phyloP scores from a whole-genome alignment of 2,888 invertebrate species.

The Hirtodrosophila histrioides region DNA sequence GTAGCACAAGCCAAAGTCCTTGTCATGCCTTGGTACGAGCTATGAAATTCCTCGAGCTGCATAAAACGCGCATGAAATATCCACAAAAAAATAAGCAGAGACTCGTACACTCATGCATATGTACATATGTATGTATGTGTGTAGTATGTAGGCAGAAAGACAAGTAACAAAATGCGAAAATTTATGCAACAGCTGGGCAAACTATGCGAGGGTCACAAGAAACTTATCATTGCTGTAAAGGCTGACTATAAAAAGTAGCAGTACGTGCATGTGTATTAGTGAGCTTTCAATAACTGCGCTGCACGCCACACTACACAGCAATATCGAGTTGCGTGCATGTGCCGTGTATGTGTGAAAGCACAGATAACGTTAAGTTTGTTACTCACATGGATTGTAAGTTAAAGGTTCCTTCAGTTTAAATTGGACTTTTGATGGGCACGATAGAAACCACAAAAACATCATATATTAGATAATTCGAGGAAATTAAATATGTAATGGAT shows the following conservation, averaged over 20 bases:
- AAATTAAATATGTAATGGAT: too few species aligned
- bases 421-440: too few species aligned
- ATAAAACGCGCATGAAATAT: conserved; percentile 65
- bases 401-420: too few species aligned
- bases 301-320: neutral
- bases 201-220: conserved; percentile 52
- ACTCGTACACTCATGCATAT: conserved; percentile 3
- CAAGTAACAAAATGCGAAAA: conserved; percentile 64
- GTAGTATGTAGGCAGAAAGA: conserved; percentile 14
- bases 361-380: too few species aligned
- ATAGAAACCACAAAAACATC: too few species aligned
- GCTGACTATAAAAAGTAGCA: neutral
- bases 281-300: conserved; percentile 1
- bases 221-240: neutral
- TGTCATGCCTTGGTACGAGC: conserved; percentile 54
- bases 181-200: conserved; percentile 76
- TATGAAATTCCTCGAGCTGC: conserved; percentile 69
- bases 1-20: conserved; percentile 40
- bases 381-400: too few species aligned
- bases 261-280: neutral
- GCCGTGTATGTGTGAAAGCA: neutral
- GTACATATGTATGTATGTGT: neutral
- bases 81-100: conserved; percentile 33
- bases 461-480: too few species aligned
- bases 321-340: neutral